These are phyloP conservation scores for Sarotherodon lohbergeri DNA, from an alignment of 2,113 vertebrate species.

Conservation along the genomic window DNA sequence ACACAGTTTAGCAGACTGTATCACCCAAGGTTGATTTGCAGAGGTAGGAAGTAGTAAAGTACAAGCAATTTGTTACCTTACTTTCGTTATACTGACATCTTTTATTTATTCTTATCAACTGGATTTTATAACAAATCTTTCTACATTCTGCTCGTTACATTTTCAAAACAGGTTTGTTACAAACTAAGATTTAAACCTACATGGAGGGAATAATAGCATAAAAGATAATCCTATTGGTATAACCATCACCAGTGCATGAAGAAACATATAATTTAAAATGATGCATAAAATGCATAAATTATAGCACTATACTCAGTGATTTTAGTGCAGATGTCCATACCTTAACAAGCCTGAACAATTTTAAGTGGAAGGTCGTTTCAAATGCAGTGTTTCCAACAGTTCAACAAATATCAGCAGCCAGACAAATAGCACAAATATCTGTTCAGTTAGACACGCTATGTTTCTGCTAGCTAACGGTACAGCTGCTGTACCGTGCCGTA, in stretches of 20 bases:
- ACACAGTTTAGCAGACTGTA: constrained; percentile 25
- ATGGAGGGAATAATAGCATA: background rate
- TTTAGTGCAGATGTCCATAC: background rate
- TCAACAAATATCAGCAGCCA: background rate
- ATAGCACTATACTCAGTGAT: background rate
- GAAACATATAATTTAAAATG: background rate
- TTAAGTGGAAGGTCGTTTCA: background rate
- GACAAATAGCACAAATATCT: background rate
- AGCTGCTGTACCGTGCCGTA: no score
- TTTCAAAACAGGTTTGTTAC: background rate
- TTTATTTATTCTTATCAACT: background rate
- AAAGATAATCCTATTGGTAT: background rate
- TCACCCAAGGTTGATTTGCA: constrained; percentile 55
- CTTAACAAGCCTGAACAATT: background rate
- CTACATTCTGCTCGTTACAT: background rate
- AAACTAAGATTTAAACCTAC: background rate
- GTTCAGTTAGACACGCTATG: background rate
- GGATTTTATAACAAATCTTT: background rate
- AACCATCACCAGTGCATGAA: background rate
- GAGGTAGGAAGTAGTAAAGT: background rate
- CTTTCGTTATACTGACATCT: background rate
- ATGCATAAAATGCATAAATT: background rate
- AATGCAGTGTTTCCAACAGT: background rate
- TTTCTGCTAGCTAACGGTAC: background rate
- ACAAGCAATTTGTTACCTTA: background rate